Evolutionary conservation across 2,888 invertebrate species (phyloP).

Genomic region (Mellilla xanthometata): DNA sequence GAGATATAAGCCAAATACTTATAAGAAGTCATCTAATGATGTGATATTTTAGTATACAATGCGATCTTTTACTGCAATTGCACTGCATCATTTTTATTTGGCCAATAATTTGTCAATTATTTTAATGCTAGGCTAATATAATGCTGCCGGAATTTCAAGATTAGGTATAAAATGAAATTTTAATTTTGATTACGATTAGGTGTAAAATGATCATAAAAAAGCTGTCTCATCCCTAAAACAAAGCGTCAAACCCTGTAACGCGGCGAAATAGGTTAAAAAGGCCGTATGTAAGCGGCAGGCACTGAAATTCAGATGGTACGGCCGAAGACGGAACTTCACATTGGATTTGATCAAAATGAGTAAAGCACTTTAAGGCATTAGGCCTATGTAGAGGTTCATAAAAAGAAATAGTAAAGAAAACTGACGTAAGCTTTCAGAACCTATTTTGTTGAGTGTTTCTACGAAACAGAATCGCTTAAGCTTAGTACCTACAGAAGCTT

Average conservation of each 20-base stretch:
- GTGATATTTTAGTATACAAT: too few species aligned
- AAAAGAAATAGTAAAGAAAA: constrained; percentile 14
- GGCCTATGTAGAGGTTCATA: constrained; percentile 15
- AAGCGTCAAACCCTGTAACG: background rate
- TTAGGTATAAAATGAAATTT: too few species aligned
- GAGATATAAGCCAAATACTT: too few species aligned
- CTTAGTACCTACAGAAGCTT: background rate
- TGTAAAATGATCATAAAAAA: too few species aligned
- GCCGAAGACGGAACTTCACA: constrained; percentile 8
- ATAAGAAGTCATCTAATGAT: too few species aligned
- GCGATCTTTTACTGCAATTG: too few species aligned
- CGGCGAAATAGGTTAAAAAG: constrained; percentile 31
- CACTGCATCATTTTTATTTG: too few species aligned
- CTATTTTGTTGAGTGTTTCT: constrained; percentile 11
- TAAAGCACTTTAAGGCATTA: constrained; percentile 18
- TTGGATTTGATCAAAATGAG: constrained; percentile 21
- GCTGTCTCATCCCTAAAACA: background rate
- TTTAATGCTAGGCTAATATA: too few species aligned
- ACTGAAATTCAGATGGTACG: constrained; percentile 20
- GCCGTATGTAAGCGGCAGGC: constrained; percentile 31
- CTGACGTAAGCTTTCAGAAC: constrained; percentile 1
- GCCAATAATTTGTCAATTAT: too few species aligned
- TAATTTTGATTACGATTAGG: too few species aligned
- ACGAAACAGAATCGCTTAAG: constrained; percentile 3
- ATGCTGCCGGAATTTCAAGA: too few species aligned